A percentile compares a stretch with the other conserved stretches of the same genome.
Conservation (phyloP, 2,113 vertebrate genomes). For the Percina caprodes region DNA sequence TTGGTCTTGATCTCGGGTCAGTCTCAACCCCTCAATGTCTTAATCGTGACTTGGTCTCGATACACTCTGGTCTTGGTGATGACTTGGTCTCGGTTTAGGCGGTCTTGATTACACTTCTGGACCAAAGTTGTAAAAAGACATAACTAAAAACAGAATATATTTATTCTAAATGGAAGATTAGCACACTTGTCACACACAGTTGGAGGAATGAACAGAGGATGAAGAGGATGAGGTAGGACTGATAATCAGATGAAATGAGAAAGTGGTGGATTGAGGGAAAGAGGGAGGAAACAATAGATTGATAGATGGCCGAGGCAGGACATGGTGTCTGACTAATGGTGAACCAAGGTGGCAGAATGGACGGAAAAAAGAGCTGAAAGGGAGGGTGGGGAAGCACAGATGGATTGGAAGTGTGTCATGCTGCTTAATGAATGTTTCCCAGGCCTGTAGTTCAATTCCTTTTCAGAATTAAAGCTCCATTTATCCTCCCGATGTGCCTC, state of each 20-base stretch:
- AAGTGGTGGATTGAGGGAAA: conserved; percentile 10
- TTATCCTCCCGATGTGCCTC: conserved; percentile 69
- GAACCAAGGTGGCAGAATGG: conserved; percentile 63
- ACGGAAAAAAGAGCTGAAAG: conserved; percentile 49
- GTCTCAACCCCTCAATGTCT: no score
- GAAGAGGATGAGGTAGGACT: neutral
- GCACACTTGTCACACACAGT: neutral
- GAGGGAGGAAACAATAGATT: conserved; percentile 57
- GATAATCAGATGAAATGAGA: conserved; percentile 8
- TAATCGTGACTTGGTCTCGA: no score
- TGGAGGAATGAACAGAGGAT: conserved; percentile 5
- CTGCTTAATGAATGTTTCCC: conserved; percentile 75
- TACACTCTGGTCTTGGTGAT: no score
- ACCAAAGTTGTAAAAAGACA: no score
- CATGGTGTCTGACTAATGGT: conserved; percentile 60
- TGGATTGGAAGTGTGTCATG: conserved; percentile 61
- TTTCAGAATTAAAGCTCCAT: conserved; percentile 76
- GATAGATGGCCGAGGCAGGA: conserved; percentile 53
- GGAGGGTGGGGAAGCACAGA: conserved; percentile 64
- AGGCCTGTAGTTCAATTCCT: conserved; percentile 76
- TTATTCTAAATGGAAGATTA: neutral
- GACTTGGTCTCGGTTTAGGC: no score
- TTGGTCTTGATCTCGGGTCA: no score
- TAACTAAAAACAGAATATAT: neutral
- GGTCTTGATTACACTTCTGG: no score